phyloP scores from a whole-genome alignment of 2,797 vertebrate species.

The Novumbra hubbsi region DNA sequence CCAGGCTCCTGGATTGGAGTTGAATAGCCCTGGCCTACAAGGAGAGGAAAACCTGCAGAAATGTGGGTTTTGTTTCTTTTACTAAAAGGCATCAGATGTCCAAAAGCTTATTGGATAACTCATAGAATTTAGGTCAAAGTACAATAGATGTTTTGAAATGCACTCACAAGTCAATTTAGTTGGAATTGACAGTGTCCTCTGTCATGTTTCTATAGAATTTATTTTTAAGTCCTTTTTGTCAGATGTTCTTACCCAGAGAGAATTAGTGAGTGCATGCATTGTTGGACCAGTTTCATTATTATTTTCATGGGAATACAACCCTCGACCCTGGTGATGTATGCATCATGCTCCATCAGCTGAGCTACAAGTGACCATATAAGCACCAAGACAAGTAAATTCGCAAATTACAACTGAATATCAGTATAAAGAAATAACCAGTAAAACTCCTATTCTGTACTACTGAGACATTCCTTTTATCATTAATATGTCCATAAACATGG shows the following conservation, averaged over 20 bases:
- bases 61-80: background rate
- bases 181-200: constrained; percentile 36
- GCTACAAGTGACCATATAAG: too few species aligned
- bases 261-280: too few species aligned
- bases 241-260: too few species aligned
- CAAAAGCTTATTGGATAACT: constrained; percentile 32
- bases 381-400: background rate
- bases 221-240: too few species aligned
- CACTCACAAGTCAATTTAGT: constrained; percentile 40
- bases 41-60: background rate
- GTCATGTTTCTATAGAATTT: background rate
- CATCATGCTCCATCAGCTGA: too few species aligned
- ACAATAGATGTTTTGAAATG: constrained; percentile 54
- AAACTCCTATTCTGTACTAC: background rate
- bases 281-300: too few species aligned
- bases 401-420: background rate
- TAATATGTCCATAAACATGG: background rate
- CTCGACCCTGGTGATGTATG: too few species aligned
- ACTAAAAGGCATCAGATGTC: constrained; percentile 11
- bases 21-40: background rate
- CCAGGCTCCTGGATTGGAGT: too few species aligned
- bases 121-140: constrained; percentile 57
- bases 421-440: background rate
- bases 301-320: too few species aligned
- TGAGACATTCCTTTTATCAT: background rate